Percentiles rank a stretch among this genome's conserved stretches.
These are phyloP conservation scores for Falco columbarius DNA, from an alignment of 2,797 vertebrate species.

Conservation along the genomic window DNA sequence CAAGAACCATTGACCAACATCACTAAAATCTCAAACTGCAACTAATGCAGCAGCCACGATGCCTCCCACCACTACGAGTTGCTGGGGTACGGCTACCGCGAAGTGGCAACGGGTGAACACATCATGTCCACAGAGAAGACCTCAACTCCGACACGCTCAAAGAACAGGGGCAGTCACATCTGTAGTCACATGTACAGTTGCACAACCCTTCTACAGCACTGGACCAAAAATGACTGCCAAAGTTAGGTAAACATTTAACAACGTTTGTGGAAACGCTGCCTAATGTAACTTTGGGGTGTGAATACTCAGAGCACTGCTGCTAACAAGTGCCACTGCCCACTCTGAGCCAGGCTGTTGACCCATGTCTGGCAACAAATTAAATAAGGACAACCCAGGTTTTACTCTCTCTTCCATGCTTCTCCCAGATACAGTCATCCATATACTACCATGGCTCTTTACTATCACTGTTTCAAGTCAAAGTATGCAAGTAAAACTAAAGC, in stretches of 20 bases:
- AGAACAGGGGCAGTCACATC: not conserved
- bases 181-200: not conserved
- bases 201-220: not conserved
- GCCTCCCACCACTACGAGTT: not conserved
- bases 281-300: not conserved
- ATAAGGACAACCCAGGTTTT: not conserved
- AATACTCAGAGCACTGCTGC: accelerated
- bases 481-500: not conserved
- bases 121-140: accelerated
- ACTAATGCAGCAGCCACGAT: not conserved
- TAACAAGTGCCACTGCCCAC: not conserved
- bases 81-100: not conserved
- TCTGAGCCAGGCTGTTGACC: not conserved
- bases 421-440: not conserved
- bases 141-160: accelerated
- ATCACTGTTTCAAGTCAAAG: not conserved
- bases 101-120: not conserved
- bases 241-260: not conserved
- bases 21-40: not conserved
- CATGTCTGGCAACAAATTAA: not conserved
- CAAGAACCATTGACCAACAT: not conserved
- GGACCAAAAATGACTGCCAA: not conserved
- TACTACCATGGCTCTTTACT: not conserved
- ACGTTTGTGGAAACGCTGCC: not conserved
- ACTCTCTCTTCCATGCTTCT: not conserved